These are phyloP conservation scores for Melipona quadrifasciata DNA, from an alignment of 1,140 invertebrate species.

Conservation along the genomic window DNA sequence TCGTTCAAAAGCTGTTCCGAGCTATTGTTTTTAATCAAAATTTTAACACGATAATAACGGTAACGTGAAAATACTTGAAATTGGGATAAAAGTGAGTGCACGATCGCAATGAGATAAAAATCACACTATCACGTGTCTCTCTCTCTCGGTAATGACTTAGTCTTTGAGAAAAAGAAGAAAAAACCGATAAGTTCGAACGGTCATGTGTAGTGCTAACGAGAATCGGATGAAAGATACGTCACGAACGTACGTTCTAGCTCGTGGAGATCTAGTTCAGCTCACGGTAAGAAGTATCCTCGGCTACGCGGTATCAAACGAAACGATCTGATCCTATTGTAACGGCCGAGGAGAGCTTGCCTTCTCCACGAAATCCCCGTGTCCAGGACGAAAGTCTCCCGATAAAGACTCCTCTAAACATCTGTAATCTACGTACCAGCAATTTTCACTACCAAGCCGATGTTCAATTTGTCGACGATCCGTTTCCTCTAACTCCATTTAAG, in stretches of 20 bases:
- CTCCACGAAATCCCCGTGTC: neutral
- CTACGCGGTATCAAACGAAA: slow-evolving; percentile 30
- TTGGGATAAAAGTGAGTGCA: neutral
- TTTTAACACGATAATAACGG: too few relatives aligned
- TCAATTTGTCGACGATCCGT: neutral
- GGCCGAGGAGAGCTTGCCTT: neutral
- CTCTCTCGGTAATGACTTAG: neutral
- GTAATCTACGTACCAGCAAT: neutral
- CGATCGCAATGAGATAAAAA: neutral
- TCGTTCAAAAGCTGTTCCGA: too few relatives aligned
- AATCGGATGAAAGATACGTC: slow-evolving; percentile 42
- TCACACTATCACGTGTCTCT: neutral
- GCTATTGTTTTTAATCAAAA: too few relatives aligned
- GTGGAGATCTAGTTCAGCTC: slow-evolving; percentile 35
- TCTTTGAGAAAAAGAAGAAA: neutral
- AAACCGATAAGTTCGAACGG: neutral
- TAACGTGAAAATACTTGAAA: neutral
- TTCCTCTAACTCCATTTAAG: too few relatives aligned
- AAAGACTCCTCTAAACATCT: slow-evolving; percentile 19
- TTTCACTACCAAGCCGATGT: neutral
- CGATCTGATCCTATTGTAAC: slow-evolving; percentile 36
- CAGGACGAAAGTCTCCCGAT: neutral
- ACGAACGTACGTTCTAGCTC: slow-evolving; percentile 10
- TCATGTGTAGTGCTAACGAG: slow-evolving; percentile 11
- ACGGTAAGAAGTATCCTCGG: slow-evolving; percentile 19